Evolutionary conservation across 2,113 vertebrate genomes (phyloP).

Genomic region (cattle (Bos taurus)): ARS-UCD2.0 NC_037331.1:114307501-114308000

Average conservation of each 20-base stretch:
- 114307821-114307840: fast-evolving
- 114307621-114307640: not conserved
- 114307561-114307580: not conserved
- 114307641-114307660: not conserved
- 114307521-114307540: not conserved
- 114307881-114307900: not conserved
- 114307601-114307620: not conserved
- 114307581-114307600: not conserved
- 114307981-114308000: no score
- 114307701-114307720: not conserved
- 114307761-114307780: no score
- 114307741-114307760: not conserved
- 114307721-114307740: fast-evolving
- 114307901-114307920: fast-evolving
- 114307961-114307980: not conserved
- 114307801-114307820: not conserved
- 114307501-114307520: fast-evolving
- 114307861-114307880: not conserved
- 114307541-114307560: not conserved
- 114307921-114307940: fast-evolving
- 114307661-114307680: not conserved
- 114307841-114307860: not conserved
- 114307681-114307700: not conserved
- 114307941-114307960: not conserved
- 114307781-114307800: not conserved